Base-by-base conservation (phyloP, 2,797 vertebrate genomes). In the Tiaroga cobitis region DNA sequence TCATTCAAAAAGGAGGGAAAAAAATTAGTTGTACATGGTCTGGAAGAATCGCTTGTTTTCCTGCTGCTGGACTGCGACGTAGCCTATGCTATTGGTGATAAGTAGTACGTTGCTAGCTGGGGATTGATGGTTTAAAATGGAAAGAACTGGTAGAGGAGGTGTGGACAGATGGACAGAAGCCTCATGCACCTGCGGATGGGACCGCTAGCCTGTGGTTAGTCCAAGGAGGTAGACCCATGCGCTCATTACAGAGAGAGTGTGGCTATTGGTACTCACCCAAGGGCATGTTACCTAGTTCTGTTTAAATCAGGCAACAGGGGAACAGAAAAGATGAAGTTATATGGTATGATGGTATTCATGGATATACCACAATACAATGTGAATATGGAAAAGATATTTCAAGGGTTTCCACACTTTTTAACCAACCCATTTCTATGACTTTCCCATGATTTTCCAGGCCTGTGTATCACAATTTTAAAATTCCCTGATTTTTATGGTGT, bases 261-360 rank as follows among this genome's bases (percentile, higher is more conserved):
- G 92, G 92, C 85, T 46, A 89, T 92, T 84, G 88, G 95, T 96
- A 99, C 98, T 99, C 96, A 99, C 98, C 98, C 81, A 95, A 63
- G 2, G 96, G 94, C 93, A 97, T 90, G 96, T 96, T 97, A 99
- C 97, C 97, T 98, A 99, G 97, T 95, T 98, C 98, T 99, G 97
- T 93, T 93, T 95, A 96, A 96, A 94, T 95, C 94, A 89, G 94
- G 93, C 96, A 92, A 88, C 74, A 73, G 78, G 81, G 95, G 94
- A 96, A 97, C 93, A 88, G 90, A 92, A 88, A 93, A 63, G 84
- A 92, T 87, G 0, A 77, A 61, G 8, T 77, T 56, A 34, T 37
- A 56, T 76, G 49, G 24, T 61, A 61, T 61, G 37, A 78, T 26
- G 49, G 49, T 13, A 56, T 56, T 76, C 19, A 56, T 54, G 74